These are phyloP conservation scores for Melanchra persicariae DNA, from an alignment of 2,888 invertebrate genomes.

Conservation along the genomic window DNA sequence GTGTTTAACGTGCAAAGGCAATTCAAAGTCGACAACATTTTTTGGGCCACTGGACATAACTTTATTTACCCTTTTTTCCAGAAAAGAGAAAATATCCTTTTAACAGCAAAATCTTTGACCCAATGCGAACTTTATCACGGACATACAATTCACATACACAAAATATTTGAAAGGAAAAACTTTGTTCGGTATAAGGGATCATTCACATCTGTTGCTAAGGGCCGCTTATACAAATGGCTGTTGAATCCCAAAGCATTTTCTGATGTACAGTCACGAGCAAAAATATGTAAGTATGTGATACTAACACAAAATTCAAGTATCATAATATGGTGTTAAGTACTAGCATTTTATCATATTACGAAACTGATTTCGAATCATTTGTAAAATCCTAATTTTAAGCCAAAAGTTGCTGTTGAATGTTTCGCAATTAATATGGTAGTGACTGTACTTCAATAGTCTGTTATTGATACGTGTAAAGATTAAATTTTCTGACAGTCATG, in stretches of 20 bases:
- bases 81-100: constrained; percentile 24
- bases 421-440: background rate
- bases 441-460: constrained; percentile 13
- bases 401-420: background rate
- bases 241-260: constrained; percentile 52
- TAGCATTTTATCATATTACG: no score
- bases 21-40: background rate
- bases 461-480: constrained; percentile 62
- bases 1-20: background rate
- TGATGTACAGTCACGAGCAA: constrained; percentile 28
- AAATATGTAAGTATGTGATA: background rate
- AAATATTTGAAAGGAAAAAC: constrained; percentile 49
- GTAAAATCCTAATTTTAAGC: no score
- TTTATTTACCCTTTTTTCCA: constrained; percentile 38
- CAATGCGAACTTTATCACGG: constrained; percentile 41
- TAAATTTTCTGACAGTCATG: constrained; percentile 57
- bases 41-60: constrained; percentile 21
- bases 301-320: background rate
- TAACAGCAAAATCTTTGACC: constrained; percentile 41
- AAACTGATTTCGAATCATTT: no score
- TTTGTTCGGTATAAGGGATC: constrained; percentile 30
- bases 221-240: constrained; percentile 59
- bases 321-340: background rate
- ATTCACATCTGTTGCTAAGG: constrained; percentile 63
- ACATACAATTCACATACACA: constrained; percentile 32